Base-by-base conservation (phyloP, 1,140 invertebrate species). In the Caenorhabditis inopinata region DNA sequence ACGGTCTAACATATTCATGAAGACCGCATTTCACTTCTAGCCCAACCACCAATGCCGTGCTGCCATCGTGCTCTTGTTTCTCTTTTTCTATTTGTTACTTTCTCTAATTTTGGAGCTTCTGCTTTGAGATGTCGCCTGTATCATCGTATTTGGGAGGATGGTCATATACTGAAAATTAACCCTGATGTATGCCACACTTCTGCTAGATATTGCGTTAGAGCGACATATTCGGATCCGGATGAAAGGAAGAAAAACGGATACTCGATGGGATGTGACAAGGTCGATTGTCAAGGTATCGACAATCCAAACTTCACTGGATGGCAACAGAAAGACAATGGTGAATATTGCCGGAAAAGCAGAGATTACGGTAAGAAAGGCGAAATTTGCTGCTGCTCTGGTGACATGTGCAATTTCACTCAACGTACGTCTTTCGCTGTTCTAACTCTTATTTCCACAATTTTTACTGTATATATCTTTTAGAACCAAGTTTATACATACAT, bases 341-440 rank as follows among this genome's bases (percentile, higher is more conserved):
- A 42, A 23, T 38, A 23, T 12, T 83, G 82, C 35, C 42, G 49
- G 42, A 80, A 78, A 18, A 49, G 83, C 47, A 53, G 76, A 58
- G 82, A 83, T 38, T 83, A 83, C 75, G 82, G 82, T 45, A 58
- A 47, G 25, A 53, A 73, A 23, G 82, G 82, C n/a, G 46, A 77
- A 74, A 79, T 83, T 21, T 83, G 82, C 48, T 83, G 82, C 75
- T 83, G 82, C 47, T 16, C 76, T 0, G 49, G 49, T 42, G 77
- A 82, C 49, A 49, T 79, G 68, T 79, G 81, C 47, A 82, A 79
- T 49, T 68, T 38, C 35, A 23, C 62, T 38, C 23, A 25, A 32
- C 9, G 6, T 27, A 11, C 35, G 25, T 42, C 38, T 11, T 5
- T 51, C 14, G 6, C 16, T 79, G 4, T 75, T n/a, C 21, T 35